Evolutionary conservation across 2,797 vertebrate species (phyloP).

Genomic region (Aulostomus chinensis): DNA sequence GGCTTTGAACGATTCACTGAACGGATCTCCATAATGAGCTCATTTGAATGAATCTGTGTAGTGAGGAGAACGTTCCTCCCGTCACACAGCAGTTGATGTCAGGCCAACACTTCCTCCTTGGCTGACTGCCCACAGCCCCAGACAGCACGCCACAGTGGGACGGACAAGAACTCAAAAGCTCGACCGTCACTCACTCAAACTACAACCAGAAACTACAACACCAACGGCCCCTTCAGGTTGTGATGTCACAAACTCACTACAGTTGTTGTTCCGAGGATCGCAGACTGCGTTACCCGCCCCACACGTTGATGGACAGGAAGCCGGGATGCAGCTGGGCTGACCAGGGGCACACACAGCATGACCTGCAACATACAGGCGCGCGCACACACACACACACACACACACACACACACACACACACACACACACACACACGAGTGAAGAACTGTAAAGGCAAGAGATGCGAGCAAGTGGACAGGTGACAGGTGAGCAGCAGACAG

Average conservation of each 20-base stretch:
- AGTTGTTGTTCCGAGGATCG: slow-evolving; percentile 78
- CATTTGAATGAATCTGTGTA: too few relatives aligned
- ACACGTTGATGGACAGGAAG: slow-evolving; percentile 82
- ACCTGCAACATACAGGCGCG: slow-evolving; percentile 66
- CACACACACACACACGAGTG: background rate
- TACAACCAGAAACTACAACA: too few relatives aligned
- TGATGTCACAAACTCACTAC: slow-evolving; percentile 85
- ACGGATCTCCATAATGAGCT: too few relatives aligned
- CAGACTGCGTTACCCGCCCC: slow-evolving; percentile 71
- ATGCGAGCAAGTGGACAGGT: background rate
- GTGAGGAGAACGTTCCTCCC: too few relatives aligned
- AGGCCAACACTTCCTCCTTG: too few relatives aligned
- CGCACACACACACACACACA: slow-evolving; percentile 11
- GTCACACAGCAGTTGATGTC: too few relatives aligned
- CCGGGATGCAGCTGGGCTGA: slow-evolving; percentile 80
- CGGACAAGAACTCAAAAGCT: too few relatives aligned
- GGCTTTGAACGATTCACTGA: too few relatives aligned
- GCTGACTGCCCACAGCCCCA: too few relatives aligned
- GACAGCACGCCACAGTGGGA: too few relatives aligned
- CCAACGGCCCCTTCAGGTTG: too few relatives aligned
- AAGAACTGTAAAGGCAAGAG: background rate
- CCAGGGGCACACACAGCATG: slow-evolving; percentile 81
- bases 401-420: slow-evolving; percentile 20
- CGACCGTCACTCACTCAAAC: too few relatives aligned
- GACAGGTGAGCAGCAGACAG: background rate